A percentile compares a stretch with the other conserved stretches of the same genome.
These are phyloP conservation scores for Anthoscopus minutus DNA, from an alignment of 2,113 vertebrate genomes.

Conservation along the genomic window DNA sequence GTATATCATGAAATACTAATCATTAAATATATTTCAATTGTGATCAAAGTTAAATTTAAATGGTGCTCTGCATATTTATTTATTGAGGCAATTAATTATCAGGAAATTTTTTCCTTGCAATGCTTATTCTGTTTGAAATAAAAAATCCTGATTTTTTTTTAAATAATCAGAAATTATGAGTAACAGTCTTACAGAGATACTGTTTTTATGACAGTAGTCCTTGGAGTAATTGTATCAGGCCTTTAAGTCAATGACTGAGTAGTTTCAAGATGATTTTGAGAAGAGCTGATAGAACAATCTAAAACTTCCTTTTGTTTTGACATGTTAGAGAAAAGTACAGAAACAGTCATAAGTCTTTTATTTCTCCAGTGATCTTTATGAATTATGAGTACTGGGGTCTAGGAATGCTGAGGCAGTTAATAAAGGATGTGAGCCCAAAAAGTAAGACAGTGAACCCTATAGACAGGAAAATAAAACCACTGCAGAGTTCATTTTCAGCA, in stretches of 20 bases:
- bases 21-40: background rate
- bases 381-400: background rate
- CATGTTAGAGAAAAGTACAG: background rate
- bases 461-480: background rate
- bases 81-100: background rate
- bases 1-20: background rate
- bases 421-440: background rate
- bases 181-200: background rate
- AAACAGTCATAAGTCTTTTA: background rate
- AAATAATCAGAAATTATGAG: background rate
- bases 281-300: background rate
- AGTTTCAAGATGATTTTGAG: background rate
- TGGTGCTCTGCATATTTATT: background rate
- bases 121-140: background rate
- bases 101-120: background rate
- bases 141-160: background rate
- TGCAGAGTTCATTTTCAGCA: background rate
- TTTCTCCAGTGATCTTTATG: background rate
- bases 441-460: background rate
- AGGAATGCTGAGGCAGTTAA: background rate
- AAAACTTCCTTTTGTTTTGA: background rate
- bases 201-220: background rate
- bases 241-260: background rate
- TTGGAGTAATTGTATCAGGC: background rate
- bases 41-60: background rate